A percentile compares a stretch with the other conserved stretches of the same genome.
Evolutionary conservation across 2,888 invertebrate species (phyloP).

Genomic region (Ichneumoninae sp.): DNA sequence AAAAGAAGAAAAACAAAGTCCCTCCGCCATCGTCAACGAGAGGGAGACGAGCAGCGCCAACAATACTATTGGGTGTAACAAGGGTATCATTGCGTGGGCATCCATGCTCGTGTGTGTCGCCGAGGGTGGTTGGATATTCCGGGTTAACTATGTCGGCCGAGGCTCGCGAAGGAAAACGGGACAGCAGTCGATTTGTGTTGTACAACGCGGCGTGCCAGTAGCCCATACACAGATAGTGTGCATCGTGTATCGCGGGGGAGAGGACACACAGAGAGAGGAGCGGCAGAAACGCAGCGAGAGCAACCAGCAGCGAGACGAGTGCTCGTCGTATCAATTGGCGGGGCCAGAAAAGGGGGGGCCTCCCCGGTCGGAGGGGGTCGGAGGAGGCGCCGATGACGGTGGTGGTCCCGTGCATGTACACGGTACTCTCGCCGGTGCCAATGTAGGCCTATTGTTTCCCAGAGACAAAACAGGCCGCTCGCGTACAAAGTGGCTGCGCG

Average conservation of each 20-base stretch:
- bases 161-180: slow-evolving; percentile 25
- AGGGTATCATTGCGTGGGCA: slow-evolving; percentile 28
- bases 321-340: slow-evolving; percentile 46
- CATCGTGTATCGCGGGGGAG: not conserved
- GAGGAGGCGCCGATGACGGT: not conserved
- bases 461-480: slow-evolving; percentile 83
- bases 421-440: slow-evolving; percentile 57
- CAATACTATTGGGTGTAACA: slow-evolving; percentile 42
- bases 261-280: slow-evolving; percentile 10
- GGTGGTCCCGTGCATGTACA: slow-evolving; percentile 1
- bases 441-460: slow-evolving; percentile 81
- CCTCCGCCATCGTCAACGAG: not conserved
- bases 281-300: not conserved
- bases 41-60: not conserved
- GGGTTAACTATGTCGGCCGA: slow-evolving; percentile 51
- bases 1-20: not conserved
- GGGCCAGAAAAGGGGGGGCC: not conserved
- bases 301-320: slow-evolving; percentile 48
- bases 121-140: not conserved
- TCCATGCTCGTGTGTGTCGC: slow-evolving; percentile 2
- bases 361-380: not conserved
- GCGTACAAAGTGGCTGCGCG: slow-evolving; percentile 83
- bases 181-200: slow-evolving; percentile 21
- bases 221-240: slow-evolving; percentile 20
- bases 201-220: slow-evolving; percentile 13